Conservation (phyloP, 2,113 vertebrate species). For the Benthochromis sp. region DNA sequence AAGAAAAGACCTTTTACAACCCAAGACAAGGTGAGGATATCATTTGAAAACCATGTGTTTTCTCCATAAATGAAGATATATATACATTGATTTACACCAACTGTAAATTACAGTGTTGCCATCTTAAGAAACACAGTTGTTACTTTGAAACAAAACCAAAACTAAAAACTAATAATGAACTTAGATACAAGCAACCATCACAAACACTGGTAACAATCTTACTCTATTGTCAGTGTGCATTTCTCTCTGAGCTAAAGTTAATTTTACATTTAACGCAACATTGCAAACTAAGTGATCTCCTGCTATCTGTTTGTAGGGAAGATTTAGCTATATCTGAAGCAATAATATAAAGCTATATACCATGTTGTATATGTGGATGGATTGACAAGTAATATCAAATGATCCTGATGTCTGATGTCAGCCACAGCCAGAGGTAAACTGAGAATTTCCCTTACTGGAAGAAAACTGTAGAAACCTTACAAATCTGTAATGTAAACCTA, state of each 20-base stretch:
- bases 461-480: neutral
- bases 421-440: neutral
- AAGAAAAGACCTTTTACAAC: neutral
- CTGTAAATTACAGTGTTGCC: neutral
- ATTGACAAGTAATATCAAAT: neutral
- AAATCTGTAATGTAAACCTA: neutral
- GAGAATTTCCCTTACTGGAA: neutral
- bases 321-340: neutral
- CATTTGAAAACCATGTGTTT: neutral
- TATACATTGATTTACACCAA: neutral
- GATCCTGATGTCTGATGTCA: neutral
- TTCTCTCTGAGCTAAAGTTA: neutral
- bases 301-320: neutral
- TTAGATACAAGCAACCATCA: neutral
- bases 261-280: neutral
- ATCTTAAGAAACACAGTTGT: neutral
- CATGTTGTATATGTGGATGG: neutral
- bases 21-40: fast-evolving
- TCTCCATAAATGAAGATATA: neutral
- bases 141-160: neutral
- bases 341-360: neutral
- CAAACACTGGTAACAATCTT: neutral
- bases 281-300: neutral
- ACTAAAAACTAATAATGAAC: neutral
- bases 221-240: neutral